Base-by-base conservation (phyloP, 2,888 invertebrate species). In the Vannuccia rotundouncinata region DNA sequence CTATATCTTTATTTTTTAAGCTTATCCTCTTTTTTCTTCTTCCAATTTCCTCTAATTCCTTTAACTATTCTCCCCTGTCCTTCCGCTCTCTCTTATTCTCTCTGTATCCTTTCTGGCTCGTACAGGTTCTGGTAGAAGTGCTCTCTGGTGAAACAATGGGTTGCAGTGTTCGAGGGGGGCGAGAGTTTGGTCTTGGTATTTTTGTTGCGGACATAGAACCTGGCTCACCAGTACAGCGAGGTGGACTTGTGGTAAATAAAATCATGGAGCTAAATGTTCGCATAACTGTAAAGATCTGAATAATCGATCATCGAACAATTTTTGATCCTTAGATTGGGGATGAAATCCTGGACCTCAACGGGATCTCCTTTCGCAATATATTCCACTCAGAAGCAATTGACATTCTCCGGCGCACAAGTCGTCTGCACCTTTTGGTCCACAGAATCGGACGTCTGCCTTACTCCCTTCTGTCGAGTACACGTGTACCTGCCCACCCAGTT, bases 351-450 rank as follows among this genome's bases (percentile, higher is more conserved):
- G 66, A 66, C 66, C 66, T 66, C 17, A 66, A 66, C 22, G 66
- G 66, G 10, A 66, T 66, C 22, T 66, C 66, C 66, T 66, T 66
- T 22, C 66, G 66, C 10, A 66, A 22, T 27, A 66, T 66, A 2
- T 66, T 66, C 66, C 66, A 66, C 66, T 66, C 66, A 2, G 66
- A 66, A 22, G 66, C 66, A 5, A 27, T 66, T 17, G 66, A 66
- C 66, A 22, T 66, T 2, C 66, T 66, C 17, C 66, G 66, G 17
- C 66, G 66, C 10, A 66, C 66, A 5, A 13, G 10, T 2, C 5
- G 66, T 5, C 66, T 66, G 17, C 66, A 66, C 22, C 66, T 66
- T 66, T 27, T 66, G 22, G 66, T 66, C 66, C 66, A 66, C 66
- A 17, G 66, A 27, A 66, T 66, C 25, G 66, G 66, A 22, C 66